These are phyloP conservation scores for Tapirus terrestris DNA, from an alignment of 2,113 vertebrate species.

Conservation along the genomic window DNA sequence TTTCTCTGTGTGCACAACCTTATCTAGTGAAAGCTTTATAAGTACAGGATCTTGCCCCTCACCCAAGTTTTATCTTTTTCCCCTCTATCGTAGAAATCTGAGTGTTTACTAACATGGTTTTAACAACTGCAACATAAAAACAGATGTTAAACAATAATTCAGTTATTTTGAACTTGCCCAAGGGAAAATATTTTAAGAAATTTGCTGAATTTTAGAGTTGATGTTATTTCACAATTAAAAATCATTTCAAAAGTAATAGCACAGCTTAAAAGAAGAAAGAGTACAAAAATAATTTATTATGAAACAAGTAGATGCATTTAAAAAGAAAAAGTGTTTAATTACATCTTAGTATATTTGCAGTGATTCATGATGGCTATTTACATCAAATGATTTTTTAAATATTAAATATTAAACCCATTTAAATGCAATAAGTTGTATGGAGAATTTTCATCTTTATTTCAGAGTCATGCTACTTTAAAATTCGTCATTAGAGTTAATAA, in stretches of 20 bases:
- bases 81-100: not conserved
- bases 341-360: slow-evolving; percentile 87
- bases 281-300: slow-evolving; percentile 84
- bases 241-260: slow-evolving; percentile 73
- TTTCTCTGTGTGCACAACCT: not conserved
- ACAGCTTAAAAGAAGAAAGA: slow-evolving; percentile 68
- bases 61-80: not conserved
- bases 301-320: slow-evolving; percentile 83
- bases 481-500: slow-evolving; percentile 91
- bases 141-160: slow-evolving; percentile 50
- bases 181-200: slow-evolving; percentile 65
- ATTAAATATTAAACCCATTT: slow-evolving; percentile 92
- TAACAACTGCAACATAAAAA: slow-evolving; percentile 38
- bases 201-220: slow-evolving; percentile 48
- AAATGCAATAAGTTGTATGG: slow-evolving; percentile 90
- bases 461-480: slow-evolving; percentile 89
- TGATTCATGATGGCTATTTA: slow-evolving; percentile 92
- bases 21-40: not conserved
- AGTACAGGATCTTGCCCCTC: not conserved
- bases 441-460: slow-evolving; percentile 91
- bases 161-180: slow-evolving; percentile 56
- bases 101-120: not conserved
- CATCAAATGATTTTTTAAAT: slow-evolving; percentile 92
- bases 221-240: slow-evolving; percentile 71
- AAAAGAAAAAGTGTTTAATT: slow-evolving; percentile 88